Conservation (phyloP, 2,113 vertebrate species). For the Osmerus eperlanus region DNA sequence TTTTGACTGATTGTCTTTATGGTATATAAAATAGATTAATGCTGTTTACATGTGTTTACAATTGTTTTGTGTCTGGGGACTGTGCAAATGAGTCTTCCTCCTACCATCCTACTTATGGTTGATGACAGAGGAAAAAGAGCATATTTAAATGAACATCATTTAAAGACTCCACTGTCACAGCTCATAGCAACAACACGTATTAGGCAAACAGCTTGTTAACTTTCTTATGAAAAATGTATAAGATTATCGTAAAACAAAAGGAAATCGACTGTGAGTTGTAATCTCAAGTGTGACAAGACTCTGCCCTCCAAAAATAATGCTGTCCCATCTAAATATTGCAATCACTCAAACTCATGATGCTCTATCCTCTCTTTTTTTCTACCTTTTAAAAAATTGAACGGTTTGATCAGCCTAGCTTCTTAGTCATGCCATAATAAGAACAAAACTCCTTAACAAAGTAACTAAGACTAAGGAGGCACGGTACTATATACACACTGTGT, state of each 20-base stretch:
- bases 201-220: constrained; percentile 4
- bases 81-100: constrained; percentile 9
- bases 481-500: no score
- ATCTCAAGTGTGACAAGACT: no score
- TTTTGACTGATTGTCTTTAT: constrained; percentile 42
- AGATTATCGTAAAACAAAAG: no score
- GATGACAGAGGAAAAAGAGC: background rate
- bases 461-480: background rate
- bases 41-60: constrained; percentile 57
- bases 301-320: no score
- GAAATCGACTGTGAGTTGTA: no score
- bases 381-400: no score
- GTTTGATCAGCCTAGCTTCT: no score
- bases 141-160: background rate
- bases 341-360: no score
- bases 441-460: background rate
- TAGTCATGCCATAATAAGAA: background rate
- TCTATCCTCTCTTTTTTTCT: no score
- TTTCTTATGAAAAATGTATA: background rate
- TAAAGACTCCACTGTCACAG: background rate
- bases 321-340: no score
- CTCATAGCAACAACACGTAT: background rate
- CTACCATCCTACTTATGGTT: background rate
- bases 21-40: constrained; percentile 49
- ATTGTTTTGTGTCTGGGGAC: constrained; percentile 26